These are phyloP conservation scores for Castor canadensis DNA, from an alignment of 2,113 vertebrate genomes.

Conservation along the genomic window DNA sequence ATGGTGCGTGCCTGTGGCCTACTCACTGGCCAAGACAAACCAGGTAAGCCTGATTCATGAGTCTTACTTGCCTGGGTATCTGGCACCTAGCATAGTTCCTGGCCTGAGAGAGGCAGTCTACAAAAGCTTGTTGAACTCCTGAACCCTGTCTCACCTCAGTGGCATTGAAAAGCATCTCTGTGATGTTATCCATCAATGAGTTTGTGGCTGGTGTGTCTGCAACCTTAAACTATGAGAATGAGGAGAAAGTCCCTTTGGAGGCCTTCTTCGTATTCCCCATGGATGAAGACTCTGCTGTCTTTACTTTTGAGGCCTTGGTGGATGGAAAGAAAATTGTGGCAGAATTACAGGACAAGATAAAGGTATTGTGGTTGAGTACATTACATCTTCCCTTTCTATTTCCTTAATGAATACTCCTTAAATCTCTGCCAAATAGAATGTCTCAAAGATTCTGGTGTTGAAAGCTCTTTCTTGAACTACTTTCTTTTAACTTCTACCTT, in stretches of 20 bases:
- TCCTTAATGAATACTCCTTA: not conserved
- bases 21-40: not conserved
- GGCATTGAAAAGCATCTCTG: constrained; percentile 87
- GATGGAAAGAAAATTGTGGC: constrained; percentile 86
- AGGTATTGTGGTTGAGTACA: constrained; percentile 72
- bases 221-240: too few species aligned
- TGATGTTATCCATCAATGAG: constrained; percentile 81
- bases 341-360: constrained; percentile 86
- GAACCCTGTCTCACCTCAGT: constrained; percentile 76
- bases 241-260: constrained; percentile 81
- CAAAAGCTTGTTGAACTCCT: not conserved
- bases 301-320: constrained; percentile 86
- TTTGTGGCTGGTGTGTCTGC: constrained; percentile 89
- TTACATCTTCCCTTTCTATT: not conserved
- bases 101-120: not conserved
- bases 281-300: constrained; percentile 88
- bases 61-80: not conserved
- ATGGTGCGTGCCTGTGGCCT: constrained; percentile 66
- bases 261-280: constrained; percentile 90
- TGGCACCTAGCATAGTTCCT: not conserved
- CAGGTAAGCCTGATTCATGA: constrained; percentile 58
- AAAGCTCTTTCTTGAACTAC: not conserved
- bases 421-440: not conserved
- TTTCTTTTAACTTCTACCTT: not conserved
- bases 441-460: not conserved